phyloP scores from a whole-genome alignment of 2,888 invertebrate species.

The Griposia aprilina region DNA sequence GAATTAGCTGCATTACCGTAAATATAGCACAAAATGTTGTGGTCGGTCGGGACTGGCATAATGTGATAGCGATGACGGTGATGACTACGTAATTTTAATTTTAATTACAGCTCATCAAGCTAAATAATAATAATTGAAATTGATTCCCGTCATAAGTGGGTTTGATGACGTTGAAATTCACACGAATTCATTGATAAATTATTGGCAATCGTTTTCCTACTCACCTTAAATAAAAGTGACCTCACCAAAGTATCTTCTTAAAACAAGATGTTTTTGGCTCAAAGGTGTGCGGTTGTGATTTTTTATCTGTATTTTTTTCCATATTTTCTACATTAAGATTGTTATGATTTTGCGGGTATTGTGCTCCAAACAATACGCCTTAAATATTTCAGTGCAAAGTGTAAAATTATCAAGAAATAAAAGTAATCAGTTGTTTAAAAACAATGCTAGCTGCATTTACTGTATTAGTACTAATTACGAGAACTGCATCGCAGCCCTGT shows the following conservation, averaged over 20 bases:
- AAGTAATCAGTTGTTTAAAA: background rate
- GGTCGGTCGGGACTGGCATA: background rate
- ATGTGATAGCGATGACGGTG: background rate
- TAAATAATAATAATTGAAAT: background rate
- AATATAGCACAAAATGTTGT: conserved; percentile 2
- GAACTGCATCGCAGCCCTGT: conserved; percentile 52
- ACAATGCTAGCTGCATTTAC: conserved; percentile 38
- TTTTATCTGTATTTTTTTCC: no score
- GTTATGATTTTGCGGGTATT: background rate
- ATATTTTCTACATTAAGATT: background rate
- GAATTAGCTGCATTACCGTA: background rate
- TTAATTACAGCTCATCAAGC: background rate
- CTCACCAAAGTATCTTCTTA: no score
- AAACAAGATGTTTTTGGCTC: background rate
- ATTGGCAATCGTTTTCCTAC: background rate
- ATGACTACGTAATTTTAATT: background rate
- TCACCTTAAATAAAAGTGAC: conserved; percentile 1
- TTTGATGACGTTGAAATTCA: background rate
- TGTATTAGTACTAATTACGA: conserved; percentile 41
- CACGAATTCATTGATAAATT: background rate
- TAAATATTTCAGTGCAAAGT: conserved; percentile 18
- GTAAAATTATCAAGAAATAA: background rate
- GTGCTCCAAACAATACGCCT: background rate
- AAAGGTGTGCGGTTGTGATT: background rate
- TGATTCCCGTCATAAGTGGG: background rate